Base-by-base conservation (phyloP, 2,797 vertebrate species). In the Spinus pinus region DNA sequence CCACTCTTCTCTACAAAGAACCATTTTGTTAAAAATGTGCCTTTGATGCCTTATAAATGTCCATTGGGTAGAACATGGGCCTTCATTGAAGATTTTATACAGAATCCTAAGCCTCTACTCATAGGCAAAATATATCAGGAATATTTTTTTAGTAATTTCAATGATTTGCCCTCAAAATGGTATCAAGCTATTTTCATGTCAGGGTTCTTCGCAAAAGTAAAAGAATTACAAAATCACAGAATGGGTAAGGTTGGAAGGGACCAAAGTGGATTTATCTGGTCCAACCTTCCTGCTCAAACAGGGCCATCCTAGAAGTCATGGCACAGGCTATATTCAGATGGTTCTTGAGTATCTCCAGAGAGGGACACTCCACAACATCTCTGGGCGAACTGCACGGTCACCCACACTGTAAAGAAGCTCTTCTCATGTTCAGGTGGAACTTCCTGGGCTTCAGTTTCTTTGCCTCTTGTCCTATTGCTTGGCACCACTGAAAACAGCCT, bases 351-450 rank as follows among this genome's bases (percentile, higher is more conserved):
- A 19, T 33, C 4, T 33, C 18, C 51, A 33, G 21, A 18, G n/a
- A 46, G 18, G 18, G 7, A 64, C 18, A 27, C 0, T 19, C 20
- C 14, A 8, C 23, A 82, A 2, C 4, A 8, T 46, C 28, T 31
- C 37, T 56, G 57, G 18, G 6, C 1, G 4, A 22, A 3, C 24
- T 44, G n/a, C 6, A 9, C 0, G 0, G 12, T 64, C n/a, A 31
- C 14, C 10, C 5, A 8, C 18, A 23, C 7, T 20, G 5, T 27
- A 12, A 57, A 39, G 5, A 44, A 31, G 2, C 1, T 58, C 12
- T 64, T 77, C 30, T 64, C 6, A 3, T 31, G 14, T 27, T 64
- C 58, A 31, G 14, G 1, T 8, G 13, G 12, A 31, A 10, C 30
- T 64, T 51, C 18, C 10, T 33, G 30, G 51, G 12, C 33, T 35